These are phyloP conservation scores for Chlorops oryzae DNA, from an alignment of 1,140 invertebrate genomes.

Conservation along the genomic window DNA sequence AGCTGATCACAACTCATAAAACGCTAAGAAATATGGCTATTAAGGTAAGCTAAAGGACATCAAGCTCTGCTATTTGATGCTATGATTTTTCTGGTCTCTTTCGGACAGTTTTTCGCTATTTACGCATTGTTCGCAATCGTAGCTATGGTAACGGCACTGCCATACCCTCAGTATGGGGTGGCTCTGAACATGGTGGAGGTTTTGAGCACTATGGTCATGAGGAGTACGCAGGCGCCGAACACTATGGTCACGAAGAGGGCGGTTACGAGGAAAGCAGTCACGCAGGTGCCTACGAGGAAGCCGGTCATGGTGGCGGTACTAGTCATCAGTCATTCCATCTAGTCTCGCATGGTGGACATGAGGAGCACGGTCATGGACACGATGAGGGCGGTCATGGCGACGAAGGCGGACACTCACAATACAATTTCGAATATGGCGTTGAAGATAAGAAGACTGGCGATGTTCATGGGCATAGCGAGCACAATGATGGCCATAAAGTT, in stretches of 20 bases:
- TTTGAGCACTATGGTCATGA: too few species aligned
- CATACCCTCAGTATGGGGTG: conserved; percentile 8
- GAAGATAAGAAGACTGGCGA: conserved; percentile 41
- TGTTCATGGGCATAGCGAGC: conserved; percentile 31
- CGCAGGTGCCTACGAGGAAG: neutral
- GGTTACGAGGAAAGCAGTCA: neutral
- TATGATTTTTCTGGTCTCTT: too few species aligned
- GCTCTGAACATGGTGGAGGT: too few species aligned
- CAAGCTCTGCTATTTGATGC: too few species aligned
- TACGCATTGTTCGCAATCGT: conserved; percentile 22
- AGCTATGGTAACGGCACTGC: conserved; percentile 19
- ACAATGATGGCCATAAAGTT: conserved; percentile 38
- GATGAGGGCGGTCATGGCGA: conserved; percentile 18
- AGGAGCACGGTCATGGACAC: conserved; percentile 17
- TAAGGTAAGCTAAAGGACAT: too few species aligned
- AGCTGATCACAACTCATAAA: conserved; percentile 33
- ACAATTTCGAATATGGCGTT: conserved; percentile 36
- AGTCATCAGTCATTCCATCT: conserved; percentile 37
- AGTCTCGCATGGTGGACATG: conserved; percentile 25
- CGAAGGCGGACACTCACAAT: conserved; percentile 34
- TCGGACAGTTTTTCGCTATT: conserved; percentile 26
- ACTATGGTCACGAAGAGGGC: too few species aligned
- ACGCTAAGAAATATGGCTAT: conserved; percentile 31
- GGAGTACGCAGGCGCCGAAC: too few species aligned
- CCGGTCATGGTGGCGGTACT: conserved; percentile 27